Base-by-base conservation (phyloP, 2,888 invertebrate genomes). In the Carabus problematicus region DNA sequence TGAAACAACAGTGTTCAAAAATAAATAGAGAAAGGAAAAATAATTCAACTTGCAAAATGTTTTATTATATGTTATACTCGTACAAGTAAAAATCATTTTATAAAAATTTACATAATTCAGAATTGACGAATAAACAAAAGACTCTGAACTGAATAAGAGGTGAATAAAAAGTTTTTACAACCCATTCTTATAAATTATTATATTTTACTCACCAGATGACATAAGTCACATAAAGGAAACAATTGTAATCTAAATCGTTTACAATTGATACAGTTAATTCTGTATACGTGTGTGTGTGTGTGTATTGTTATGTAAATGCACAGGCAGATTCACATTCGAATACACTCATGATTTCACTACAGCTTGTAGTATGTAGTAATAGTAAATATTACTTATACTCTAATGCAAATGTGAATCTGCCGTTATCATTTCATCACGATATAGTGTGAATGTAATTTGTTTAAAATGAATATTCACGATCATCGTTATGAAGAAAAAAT, bases 71-170 rank as follows among this genome's bases (percentile, higher is more conserved):
- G 29, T 56, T 56, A 56, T 19, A 56, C 40, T 56, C 29, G 19
- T 56, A 56, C 56, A 56, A 56, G 29, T 29, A 56, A 56, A 56
- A 56, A 56, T 56, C 18, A 56, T 29, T 56, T 56, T 56, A 56
- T 56, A 56, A 39, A 52, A 52, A 52, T 19, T 18, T 52, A 52
- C 19, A 18, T 45, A 45, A 45, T 14, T 52, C 52, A 18, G 52
- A 52, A 52, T 29, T 3, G 29, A 29, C 29, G 29, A 29, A 29
- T 29, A 29, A 52, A 52, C 19, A 18, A 52, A 52, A 52, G 19
- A 52, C 16, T 18, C 52, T 52, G 19, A 52, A 52, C 52, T 52
- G 19, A 19, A 52, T 19, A 52, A 52, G 52, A 52, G 52, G 18
- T 29, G 29, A 29, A 29, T 29, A 29, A 29, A 29, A 29, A 29